A percentile compares a stretch with the other conserved stretches of the same genome.
Evolutionary conservation across 1,140 invertebrate species (phyloP).

Genomic region (Apis cerana): DNA sequence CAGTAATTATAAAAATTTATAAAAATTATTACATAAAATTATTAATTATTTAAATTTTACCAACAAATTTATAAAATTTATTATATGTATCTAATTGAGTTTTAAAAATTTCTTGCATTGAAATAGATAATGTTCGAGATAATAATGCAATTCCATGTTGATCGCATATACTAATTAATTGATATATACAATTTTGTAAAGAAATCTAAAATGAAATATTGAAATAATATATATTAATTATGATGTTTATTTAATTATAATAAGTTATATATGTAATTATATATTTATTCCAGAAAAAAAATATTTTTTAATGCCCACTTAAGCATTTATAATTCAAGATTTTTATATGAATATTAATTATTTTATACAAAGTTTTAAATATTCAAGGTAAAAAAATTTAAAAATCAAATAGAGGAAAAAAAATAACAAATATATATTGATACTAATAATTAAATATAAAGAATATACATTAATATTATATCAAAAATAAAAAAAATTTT

Average conservation of each 20-base stretch:
- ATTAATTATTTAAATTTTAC: conserved; percentile 73
- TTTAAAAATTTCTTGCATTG: conserved; percentile 78
- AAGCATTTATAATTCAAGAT: background rate
- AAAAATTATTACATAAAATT: conserved; percentile 66
- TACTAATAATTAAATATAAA: too few relatives aligned
- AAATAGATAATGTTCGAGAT: conserved; percentile 72
- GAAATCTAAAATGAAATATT: conserved; percentile 70
- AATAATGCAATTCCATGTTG: conserved; percentile 76
- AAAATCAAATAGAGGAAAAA: too few relatives aligned
- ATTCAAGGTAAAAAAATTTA: too few relatives aligned
- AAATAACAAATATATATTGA: too few relatives aligned
- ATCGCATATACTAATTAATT: conserved; percentile 78
- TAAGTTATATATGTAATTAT: too few relatives aligned
- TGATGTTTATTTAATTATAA: too few relatives aligned
- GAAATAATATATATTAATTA: conserved; percentile 22
- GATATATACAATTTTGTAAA: conserved; percentile 73
- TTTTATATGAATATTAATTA: too few relatives aligned
- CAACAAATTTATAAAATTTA: conserved; percentile 79
- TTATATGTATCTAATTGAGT: conserved; percentile 75
- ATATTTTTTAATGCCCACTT: background rate
- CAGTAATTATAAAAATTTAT: background rate
- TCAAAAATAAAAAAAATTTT: background rate
- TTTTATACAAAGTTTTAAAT: too few relatives aligned
- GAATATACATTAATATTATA: too few relatives aligned
- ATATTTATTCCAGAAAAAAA: background rate